A percentile compares a stretch with the other conserved stretches of the same genome.
phyloP scores from a whole-genome alignment of 2,888 invertebrate species.

The Chirona hameri region DNA sequence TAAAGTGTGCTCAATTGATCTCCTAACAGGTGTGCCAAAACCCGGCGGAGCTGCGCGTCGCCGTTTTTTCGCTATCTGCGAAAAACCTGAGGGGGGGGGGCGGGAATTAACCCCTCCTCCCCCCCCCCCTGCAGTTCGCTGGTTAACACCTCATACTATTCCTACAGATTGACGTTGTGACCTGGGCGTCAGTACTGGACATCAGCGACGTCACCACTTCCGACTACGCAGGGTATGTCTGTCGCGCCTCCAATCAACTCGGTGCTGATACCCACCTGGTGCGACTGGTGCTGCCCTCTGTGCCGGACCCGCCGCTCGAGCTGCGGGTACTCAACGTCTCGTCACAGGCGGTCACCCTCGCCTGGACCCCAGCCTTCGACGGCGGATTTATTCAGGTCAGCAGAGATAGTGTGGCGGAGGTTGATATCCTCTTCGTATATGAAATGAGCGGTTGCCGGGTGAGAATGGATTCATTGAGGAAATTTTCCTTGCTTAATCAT shows the following conservation, averaged over 20 bases:
- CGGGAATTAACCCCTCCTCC: no score
- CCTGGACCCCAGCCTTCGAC: slow-evolving; percentile 52
- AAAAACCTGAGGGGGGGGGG: no score
- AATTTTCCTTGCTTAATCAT: no score
- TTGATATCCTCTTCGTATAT: no score
- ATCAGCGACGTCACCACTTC: slow-evolving; percentile 68
- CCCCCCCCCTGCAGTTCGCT: no score
- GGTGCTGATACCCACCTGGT: background rate
- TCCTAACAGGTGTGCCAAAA: no score
- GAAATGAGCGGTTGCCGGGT: no score
- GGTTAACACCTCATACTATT: no score
- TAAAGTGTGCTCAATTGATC: no score
- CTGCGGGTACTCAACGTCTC: slow-evolving; percentile 47
- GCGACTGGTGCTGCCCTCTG: slow-evolving; percentile 9
- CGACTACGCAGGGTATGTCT: background rate
- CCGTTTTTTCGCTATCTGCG: no score
- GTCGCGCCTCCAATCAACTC: background rate
- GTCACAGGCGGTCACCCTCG: slow-evolving; percentile 48
- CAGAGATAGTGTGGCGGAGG: background rate
- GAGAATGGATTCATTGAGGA: no score
- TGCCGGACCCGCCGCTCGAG: background rate
- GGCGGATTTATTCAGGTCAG: slow-evolving; percentile 48
- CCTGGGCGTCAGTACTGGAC: slow-evolving; percentile 73
- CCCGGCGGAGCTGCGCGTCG: no score
- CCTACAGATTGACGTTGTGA: slow-evolving; percentile 48